These are phyloP conservation scores for Diglossa brunneiventris DNA, from an alignment of 2,113 vertebrate species.

Conservation along the genomic window DNA sequence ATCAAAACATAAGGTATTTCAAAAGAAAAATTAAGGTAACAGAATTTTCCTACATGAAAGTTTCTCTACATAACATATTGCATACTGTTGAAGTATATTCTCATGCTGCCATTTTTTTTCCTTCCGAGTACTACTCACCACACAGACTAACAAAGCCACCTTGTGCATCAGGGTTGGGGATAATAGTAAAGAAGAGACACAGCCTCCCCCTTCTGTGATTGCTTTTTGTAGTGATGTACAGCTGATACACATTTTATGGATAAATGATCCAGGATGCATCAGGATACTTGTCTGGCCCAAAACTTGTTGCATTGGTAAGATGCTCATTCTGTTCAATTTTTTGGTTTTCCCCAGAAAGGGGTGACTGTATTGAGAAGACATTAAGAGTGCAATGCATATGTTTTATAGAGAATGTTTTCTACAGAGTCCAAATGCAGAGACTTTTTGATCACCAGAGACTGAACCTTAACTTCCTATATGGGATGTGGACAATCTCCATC, in stretches of 20 bases:
- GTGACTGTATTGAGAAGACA: background rate
- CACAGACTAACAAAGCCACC: background rate
- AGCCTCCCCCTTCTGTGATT: background rate
- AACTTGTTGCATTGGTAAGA: rapidly evolving
- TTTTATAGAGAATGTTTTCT: background rate
- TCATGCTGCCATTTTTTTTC: background rate
- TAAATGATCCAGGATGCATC: background rate
- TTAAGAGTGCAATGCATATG: background rate
- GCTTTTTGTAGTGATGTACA: background rate
- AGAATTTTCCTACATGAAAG: background rate
- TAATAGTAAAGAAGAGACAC: background rate
- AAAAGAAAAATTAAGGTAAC: background rate
- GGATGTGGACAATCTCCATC: background rate
- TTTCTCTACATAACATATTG: background rate
- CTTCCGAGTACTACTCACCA: background rate
- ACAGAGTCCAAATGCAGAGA: background rate
- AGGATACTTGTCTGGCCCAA: background rate
- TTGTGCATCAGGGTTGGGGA: background rate
- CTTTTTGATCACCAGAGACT: background rate
- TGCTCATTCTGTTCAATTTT: background rate
- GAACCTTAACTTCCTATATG: background rate
- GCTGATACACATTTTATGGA: background rate
- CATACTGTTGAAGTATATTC: background rate
- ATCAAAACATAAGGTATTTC: background rate
- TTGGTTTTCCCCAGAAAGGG: background rate